Base-by-base conservation (phyloP, 2,888 invertebrate species). In the Epiblema foenella region DNA sequence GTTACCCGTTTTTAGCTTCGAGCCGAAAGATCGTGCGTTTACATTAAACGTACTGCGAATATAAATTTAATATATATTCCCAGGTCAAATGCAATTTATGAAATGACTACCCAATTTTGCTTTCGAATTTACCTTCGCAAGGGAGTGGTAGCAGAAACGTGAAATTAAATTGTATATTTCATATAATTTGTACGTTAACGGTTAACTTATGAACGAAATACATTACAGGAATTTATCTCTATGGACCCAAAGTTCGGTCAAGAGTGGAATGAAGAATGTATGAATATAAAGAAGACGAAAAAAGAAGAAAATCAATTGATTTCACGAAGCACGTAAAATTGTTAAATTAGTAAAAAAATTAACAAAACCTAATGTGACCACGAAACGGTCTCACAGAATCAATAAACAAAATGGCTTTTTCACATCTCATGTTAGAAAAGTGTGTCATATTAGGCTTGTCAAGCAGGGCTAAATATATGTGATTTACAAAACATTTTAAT, bases 91-190 rank as follows among this genome's bases (percentile, higher is more conserved):
- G 86, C 84, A 85, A 86, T 87, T 87, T 87, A 82, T 83, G 80
- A 84, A 86, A 87, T 86, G 84, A 85, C 83, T 85, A 84, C 84
- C 85, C 85, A 85, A 87, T 86, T 87, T 85, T 78, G 82, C 83
- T 85, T 82, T 80, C 81, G 67, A 82, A 84, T 85, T 83, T 85
- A 80, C 83, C 79, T 77, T 77, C 79, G 79, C 78, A 10, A n/a
- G 15, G 69, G 46, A 70, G 70, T 33, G 70, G 51, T 54, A 42
- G 70, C 70, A 70, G 24, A 59, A 49, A 52, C 3, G 12, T 0
- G 2, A 0, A 18, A 20, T 37, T 33, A 4, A 52, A 52, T 49
- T 49, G n/a, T 17, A 33, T 42, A 18, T 42, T 63, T 51, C 8
- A 37, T 37, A 9, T 51, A 17, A 51, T 58, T 58, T 49, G 37